A percentile compares a stretch with the other conserved stretches of the same genome.
Evolutionary conservation across 2,797 vertebrate genomes (phyloP).

Genomic region (Hipposideros larvatus): DNA sequence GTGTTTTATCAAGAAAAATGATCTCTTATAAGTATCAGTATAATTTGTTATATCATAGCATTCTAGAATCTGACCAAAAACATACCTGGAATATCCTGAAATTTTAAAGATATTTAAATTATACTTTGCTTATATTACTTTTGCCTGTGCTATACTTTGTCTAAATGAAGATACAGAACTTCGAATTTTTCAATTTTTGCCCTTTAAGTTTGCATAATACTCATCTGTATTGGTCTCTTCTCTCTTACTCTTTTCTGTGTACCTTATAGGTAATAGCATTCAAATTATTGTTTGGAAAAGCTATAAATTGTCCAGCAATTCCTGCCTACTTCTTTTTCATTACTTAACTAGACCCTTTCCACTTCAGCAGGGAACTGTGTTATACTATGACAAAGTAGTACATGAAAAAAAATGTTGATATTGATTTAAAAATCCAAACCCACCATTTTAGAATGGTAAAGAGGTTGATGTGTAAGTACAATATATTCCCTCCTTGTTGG

Average conservation of each 20-base stretch:
- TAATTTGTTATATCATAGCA: not conserved
- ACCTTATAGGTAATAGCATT: not conserved
- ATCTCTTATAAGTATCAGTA: not conserved
- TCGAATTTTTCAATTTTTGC: not conserved
- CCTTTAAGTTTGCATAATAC: not conserved
- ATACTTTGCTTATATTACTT: not conserved
- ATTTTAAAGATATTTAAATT: not conserved
- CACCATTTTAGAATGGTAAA: not conserved
- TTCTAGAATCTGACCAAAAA: slow-evolving; percentile 3
- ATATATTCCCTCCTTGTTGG: not conserved
- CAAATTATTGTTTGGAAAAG: slow-evolving; percentile 30
- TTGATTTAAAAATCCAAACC: slow-evolving; percentile 13
- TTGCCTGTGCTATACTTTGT: not conserved
- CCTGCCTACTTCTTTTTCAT: slow-evolving; percentile 9
- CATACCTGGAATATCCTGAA: not conserved
- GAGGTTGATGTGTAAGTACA: not conserved
- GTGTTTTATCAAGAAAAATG: not conserved
- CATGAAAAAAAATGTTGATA: slow-evolving; percentile 27
- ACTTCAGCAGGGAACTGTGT: not conserved
- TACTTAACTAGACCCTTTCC: not conserved
- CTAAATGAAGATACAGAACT: not conserved
- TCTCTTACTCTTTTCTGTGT: not conserved
- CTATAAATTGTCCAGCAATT: slow-evolving; percentile 32
- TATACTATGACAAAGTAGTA: not conserved
- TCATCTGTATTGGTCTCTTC: not conserved